Conservation (phyloP, 2,888 invertebrate species). For the Eupithecia inturbata region DNA sequence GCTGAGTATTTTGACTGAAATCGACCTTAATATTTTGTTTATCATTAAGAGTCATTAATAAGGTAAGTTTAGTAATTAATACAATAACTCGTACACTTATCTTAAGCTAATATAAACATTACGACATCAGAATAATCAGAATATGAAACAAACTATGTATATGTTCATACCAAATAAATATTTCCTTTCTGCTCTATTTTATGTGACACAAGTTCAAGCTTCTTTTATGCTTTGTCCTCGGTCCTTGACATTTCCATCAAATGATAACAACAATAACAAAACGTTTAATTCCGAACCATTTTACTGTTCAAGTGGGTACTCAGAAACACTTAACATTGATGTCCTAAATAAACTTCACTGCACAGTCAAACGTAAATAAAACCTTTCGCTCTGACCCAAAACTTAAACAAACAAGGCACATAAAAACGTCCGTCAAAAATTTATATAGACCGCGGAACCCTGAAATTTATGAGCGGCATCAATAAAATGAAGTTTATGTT, state of each 20-base stretch:
- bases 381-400: slow-evolving; percentile 19
- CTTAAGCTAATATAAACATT: too few species aligned
- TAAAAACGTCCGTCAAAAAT: slow-evolving; percentile 34
- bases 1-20: background rate
- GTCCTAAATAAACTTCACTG: background rate
- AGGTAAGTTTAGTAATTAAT: too few species aligned
- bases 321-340: slow-evolving; percentile 11
- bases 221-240: background rate
- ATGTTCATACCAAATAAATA: background rate
- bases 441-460: slow-evolving; percentile 29
- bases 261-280: slow-evolving; percentile 4
- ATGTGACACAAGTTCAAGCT: background rate
- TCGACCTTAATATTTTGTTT: background rate
- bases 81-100: too few species aligned
- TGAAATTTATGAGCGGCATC: slow-evolving; percentile 39
- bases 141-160: background rate
- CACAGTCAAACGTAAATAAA: slow-evolving; percentile 12
- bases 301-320: background rate
- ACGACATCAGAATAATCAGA: background rate
- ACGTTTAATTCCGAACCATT: slow-evolving; percentile 1
- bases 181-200: background rate
- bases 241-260: background rate
- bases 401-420: slow-evolving; percentile 35
- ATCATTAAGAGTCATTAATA: too few species aligned
- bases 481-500: slow-evolving; percentile 44